These are phyloP conservation scores for Fistularia tabacaria DNA, from an alignment of 2,797 vertebrate species.

Conservation along the genomic window DNA sequence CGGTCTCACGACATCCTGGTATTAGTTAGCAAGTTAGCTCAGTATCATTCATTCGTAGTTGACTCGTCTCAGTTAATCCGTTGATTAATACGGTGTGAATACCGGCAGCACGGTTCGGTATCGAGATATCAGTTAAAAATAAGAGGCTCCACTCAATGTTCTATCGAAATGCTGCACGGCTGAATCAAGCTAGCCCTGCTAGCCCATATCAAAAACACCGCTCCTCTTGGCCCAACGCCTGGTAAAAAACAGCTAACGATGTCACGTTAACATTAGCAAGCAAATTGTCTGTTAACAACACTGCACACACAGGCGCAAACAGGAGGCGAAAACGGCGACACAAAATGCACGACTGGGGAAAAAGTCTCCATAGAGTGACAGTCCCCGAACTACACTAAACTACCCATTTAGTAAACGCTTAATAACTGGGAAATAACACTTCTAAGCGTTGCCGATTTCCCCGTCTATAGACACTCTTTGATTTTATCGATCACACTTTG, in stretches of 20 bases:
- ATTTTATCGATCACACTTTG: constrained; percentile 14
- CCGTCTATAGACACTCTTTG: not conserved
- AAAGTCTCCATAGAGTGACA: constrained; percentile 51
- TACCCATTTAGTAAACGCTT: constrained; percentile 43
- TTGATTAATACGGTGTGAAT: too few relatives aligned
- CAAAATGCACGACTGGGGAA: constrained; percentile 23
- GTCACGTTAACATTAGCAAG: constrained; percentile 9
- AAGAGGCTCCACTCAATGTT: not conserved
- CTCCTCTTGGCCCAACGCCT: constrained; percentile 42
- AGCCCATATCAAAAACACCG: constrained; percentile 47
- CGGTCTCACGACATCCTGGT: constrained; percentile 22
- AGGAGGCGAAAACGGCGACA: not conserved
- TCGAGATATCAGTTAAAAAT: accelerated
- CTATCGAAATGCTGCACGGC: constrained; percentile 6
- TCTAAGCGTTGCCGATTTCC: constrained; percentile 12
- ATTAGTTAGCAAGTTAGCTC: constrained; percentile 28
- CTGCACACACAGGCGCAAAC: not conserved
- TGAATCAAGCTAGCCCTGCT: constrained; percentile 32
- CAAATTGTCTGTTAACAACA: constrained; percentile 18
- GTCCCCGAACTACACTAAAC: constrained; percentile 18
- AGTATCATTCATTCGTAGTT: constrained; percentile 9
- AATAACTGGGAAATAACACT: constrained; percentile 43
- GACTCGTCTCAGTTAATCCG: not conserved
- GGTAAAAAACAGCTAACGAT: constrained; percentile 18
- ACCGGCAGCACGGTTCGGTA: not conserved